A percentile compares a stretch with the other conserved stretches of the same genome.
Evolutionary conservation across 2,888 invertebrate species (phyloP).

Genomic region (Aphodius granarius): DNA sequence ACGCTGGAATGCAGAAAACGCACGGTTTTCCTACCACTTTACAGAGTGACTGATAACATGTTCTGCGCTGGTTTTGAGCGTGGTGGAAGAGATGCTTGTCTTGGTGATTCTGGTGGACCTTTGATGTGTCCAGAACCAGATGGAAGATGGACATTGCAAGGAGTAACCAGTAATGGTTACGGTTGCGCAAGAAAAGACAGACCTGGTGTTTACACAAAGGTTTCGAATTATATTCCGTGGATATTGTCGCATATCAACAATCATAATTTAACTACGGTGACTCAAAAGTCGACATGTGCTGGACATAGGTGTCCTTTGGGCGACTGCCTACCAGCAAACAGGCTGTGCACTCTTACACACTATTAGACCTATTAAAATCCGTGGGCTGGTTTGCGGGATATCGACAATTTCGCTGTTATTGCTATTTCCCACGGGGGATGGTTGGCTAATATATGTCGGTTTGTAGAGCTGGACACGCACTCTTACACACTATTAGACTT

Average conservation of each 20-base stretch:
- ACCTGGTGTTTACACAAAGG: constrained; percentile 81
- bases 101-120: constrained; percentile 80
- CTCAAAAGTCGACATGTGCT: constrained; percentile 54
- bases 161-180: constrained; percentile 80
- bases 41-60: constrained; percentile 79
- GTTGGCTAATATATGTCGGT: no score
- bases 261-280: constrained; percentile 33
- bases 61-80: constrained; percentile 80
- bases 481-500: no score
- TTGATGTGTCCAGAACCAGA: constrained; percentile 72
- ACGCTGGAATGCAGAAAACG: constrained; percentile 75
- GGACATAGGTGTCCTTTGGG: constrained; percentile 77
- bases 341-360: no score
- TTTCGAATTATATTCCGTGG: constrained; percentile 74
- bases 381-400: no score
- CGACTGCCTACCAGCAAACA: constrained; percentile 70
- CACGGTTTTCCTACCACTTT: constrained; percentile 73
- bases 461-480: no score
- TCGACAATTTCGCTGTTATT: no score
- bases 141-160: constrained; percentile 52
- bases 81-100: constrained; percentile 78
- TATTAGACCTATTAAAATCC: no score
- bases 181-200: constrained; percentile 78
- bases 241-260: constrained; percentile 49
- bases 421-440: no score